Evolutionary conservation across 2,113 vertebrate genomes (phyloP).

Genomic region (Bettongia penicillata): DNA sequence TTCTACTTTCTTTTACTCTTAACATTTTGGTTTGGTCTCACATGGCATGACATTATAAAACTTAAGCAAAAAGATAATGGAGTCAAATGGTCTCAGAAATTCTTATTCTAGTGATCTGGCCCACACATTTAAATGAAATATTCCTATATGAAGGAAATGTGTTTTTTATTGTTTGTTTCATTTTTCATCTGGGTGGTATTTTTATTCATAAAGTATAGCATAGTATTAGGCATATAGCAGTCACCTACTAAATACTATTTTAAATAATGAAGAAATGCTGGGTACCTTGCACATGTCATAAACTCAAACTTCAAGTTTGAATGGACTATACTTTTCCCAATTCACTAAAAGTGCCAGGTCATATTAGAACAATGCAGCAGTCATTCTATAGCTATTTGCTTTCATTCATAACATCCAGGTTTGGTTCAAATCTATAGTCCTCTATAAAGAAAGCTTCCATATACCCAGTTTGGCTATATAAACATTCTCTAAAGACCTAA

Average conservation of each 20-base stretch:
- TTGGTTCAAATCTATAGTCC: neutral
- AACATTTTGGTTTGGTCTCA: neutral
- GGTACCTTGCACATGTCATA: neutral
- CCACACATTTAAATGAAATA: too few species aligned
- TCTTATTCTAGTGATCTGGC: neutral
- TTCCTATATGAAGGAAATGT: neutral
- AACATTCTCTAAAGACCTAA: neutral
- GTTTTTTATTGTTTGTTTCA: neutral
- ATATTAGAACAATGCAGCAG: neutral
- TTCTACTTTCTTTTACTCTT: neutral
- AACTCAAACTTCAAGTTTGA: neutral
- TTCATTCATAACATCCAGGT: neutral
- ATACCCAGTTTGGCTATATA: neutral
- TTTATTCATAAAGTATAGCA: neutral
- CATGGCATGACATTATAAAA: neutral
- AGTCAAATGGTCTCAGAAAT: neutral
- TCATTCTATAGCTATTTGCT: neutral
- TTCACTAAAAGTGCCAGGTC: neutral
- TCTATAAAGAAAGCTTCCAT: neutral
- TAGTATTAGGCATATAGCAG: neutral
- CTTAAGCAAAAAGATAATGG: neutral
- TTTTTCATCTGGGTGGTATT: neutral
- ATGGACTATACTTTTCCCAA: neutral
- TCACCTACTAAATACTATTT: neutral
- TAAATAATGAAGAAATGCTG: neutral